Base-by-base conservation (phyloP, 2,888 invertebrate genomes). In the Lasioglossum oenotherae region DNA sequence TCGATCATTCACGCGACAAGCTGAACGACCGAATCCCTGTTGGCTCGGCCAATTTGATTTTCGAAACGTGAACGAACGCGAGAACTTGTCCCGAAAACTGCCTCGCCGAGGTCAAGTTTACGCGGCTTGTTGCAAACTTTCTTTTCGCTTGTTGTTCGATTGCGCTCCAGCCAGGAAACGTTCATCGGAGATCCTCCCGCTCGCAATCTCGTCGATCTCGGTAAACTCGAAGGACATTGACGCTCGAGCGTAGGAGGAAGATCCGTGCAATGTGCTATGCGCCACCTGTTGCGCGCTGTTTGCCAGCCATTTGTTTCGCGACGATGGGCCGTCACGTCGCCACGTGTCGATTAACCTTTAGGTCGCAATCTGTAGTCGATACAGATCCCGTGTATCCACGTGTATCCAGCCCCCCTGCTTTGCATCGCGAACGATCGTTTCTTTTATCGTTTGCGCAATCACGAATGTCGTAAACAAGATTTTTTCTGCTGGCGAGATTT, bases 291-390 rank as follows among this genome's bases (percentile, higher is more conserved):
- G 77, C 78, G 46, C 69, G 12, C 57, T 14, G 27, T 60, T 60
- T 31, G 57, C 31, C 53, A 67, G 80, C 72, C 78, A 38, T 80
- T 88, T 72, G 74, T 78, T 78, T 46, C 67, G 10, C 41, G 35
- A 71, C 31, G 46, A 76, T 60, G 84, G 74, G 60, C 46, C 53
- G 8, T 69, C 41, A 69, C 46, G 77, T 77, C 46, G 80, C 69
- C 73, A 38, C 19, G 85, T 85, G 82, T 85, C 79, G 60, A 87
- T 89, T 87, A 87, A 89, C 81, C 84, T 87, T 89, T 89, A 44
- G 57, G 76, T 72, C 31, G 64, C 14, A 6, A 64, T 14, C 31
- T 6, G 6, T 2, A 1, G 31, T 31, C 64, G 64, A 64, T 64
- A 64, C 14, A 31, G 27, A 5, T 27, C 16, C 31, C 31, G 27